Evolutionary conservation across 1,140 invertebrate genomes (phyloP).

Genomic region (Leptoteleia sp.): DNA sequence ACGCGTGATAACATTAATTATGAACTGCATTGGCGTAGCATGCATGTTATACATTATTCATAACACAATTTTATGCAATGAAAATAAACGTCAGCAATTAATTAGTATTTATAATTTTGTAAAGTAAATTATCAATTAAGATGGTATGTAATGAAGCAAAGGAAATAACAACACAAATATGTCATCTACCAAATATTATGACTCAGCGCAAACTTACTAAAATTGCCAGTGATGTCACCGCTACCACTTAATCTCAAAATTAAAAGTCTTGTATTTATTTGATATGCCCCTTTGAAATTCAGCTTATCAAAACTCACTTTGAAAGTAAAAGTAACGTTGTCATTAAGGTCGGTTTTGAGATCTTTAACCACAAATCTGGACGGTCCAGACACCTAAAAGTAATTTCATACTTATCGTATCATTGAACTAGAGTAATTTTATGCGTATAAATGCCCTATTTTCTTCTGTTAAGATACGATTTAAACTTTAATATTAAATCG

Average conservation of each 20-base stretch:
- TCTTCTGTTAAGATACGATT: too few relatives aligned
- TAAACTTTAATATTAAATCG: too few relatives aligned
- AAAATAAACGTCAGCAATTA: slow-evolving; percentile 5
- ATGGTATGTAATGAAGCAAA: background rate
- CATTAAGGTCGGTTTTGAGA: slow-evolving; percentile 79
- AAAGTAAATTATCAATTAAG: background rate
- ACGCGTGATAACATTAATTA: slow-evolving; percentile 14
- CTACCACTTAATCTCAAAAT: slow-evolving; percentile 84
- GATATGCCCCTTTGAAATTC: slow-evolving; percentile 83
- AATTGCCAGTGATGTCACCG: slow-evolving; percentile 85
- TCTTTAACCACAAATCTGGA: slow-evolving; percentile 73
- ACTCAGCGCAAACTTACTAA: too few relatives aligned
- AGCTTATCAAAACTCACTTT: slow-evolving; percentile 81
- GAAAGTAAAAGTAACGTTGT: slow-evolving; percentile 83
- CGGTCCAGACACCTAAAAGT: slow-evolving; percentile 73
- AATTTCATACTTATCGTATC: slow-evolving; percentile 11
- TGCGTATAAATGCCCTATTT: background rate
- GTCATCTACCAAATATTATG: too few relatives aligned
- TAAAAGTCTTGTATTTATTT: slow-evolving; percentile 84
- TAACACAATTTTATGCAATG: slow-evolving; percentile 13
- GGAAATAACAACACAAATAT: too few relatives aligned
- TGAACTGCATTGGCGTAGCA: background rate
- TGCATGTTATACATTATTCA: slow-evolving; percentile 10
- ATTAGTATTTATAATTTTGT: slow-evolving; percentile 5
- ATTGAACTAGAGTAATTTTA: background rate